Percentiles rank a stretch among this genome's conserved stretches.
Conservation (phyloP, 2,113 vertebrate species). For the Oreochromis niloticus region DNA sequence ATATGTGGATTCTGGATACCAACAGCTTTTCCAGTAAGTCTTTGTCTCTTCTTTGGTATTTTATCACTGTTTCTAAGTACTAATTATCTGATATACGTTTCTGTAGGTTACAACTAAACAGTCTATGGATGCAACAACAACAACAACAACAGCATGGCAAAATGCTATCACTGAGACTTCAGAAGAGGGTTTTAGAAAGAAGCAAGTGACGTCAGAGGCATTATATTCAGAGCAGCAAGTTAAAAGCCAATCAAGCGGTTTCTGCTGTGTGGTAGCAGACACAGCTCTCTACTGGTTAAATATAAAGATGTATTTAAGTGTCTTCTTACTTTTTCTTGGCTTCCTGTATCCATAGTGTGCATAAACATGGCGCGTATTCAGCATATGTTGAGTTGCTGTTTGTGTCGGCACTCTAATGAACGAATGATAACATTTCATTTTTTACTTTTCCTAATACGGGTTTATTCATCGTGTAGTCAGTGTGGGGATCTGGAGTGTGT, state of each 20-base stretch:
- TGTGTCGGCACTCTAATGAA: background rate
- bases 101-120: background rate
- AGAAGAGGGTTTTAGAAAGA: background rate
- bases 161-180: background rate
- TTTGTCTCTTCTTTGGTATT: background rate
- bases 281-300: background rate
- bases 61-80: background rate
- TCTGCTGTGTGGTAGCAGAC: background rate
- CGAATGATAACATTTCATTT: background rate
- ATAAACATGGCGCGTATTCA: fast-evolving
- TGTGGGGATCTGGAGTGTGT: background rate
- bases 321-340: background rate
- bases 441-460: background rate
- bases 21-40: background rate
- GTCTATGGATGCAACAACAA: background rate
- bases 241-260: background rate
- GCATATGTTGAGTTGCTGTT: background rate
- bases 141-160: background rate
- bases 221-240: background rate
- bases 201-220: background rate
- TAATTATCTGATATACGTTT: background rate
- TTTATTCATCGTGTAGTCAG: background rate
- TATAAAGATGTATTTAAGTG: background rate
- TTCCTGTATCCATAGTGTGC: background rate
- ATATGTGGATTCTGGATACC: background rate